phyloP scores from a whole-genome alignment of 1,140 invertebrate genomes.

The Harlomillsia oculata region DNA sequence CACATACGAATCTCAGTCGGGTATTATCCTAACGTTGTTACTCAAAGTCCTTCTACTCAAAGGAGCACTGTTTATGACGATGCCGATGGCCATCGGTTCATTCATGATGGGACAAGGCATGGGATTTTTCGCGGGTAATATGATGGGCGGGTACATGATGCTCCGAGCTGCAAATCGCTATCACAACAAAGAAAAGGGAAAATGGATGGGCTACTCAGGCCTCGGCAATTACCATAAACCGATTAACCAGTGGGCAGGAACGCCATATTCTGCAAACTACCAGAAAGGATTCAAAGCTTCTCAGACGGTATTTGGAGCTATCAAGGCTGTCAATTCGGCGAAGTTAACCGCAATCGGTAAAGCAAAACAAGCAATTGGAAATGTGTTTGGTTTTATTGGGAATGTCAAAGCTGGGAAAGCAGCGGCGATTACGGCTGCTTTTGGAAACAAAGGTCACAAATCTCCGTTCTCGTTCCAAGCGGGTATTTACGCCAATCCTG shows the following conservation, averaged over 20 bases:
- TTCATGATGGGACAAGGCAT: conserved; percentile 34
- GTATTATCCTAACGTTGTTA: conserved; percentile 20
- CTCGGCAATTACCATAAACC: not conserved
- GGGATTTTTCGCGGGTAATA: conserved; percentile 32
- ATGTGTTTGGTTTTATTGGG: no score
- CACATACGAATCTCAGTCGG: conserved; percentile 21
- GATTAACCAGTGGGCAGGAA: not conserved
- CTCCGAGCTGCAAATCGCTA: conserved; percentile 25
- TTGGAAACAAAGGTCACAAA: no score
- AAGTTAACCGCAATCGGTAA: not conserved
- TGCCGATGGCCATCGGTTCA: conserved; percentile 27
- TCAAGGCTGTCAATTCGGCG: not conserved
- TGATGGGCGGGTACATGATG: conserved; percentile 29
- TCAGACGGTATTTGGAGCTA: not conserved
- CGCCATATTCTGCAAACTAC: not conserved
- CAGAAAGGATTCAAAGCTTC: not conserved
- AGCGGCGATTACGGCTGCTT: not conserved
- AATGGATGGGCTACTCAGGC: not conserved
- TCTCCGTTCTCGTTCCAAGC: not conserved
- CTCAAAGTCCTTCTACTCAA: conserved; percentile 30
- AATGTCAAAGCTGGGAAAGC: not conserved
- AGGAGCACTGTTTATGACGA: conserved; percentile 30
- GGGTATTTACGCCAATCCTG: not conserved
- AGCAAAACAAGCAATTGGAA: not conserved
- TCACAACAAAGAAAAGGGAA: conserved; percentile 14